These are phyloP conservation scores for Hypomesus transpacificus DNA, from an alignment of 2,113 vertebrate species.

Conservation along the genomic window DNA sequence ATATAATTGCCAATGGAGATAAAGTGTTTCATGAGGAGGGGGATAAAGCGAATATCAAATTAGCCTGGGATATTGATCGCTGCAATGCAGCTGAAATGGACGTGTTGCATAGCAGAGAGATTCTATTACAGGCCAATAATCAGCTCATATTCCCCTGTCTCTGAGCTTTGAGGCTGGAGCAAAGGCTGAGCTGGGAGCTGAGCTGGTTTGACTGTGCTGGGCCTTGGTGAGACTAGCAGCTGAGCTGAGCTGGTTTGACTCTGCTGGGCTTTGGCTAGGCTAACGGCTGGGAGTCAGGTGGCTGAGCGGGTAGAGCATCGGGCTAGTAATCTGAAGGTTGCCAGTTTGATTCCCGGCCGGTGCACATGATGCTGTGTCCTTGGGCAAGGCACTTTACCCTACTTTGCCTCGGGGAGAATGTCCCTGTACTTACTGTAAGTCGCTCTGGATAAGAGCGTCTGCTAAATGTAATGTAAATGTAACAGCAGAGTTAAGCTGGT, in stretches of 20 bases:
- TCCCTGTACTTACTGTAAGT: too few species aligned
- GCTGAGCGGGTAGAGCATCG: too few species aligned
- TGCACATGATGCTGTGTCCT: too few species aligned
- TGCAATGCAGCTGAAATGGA: conserved; percentile 62
- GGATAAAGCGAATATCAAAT: conserved; percentile 72
- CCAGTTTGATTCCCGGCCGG: too few species aligned
- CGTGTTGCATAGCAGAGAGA: conserved; percentile 59
- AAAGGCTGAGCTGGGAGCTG: conserved; percentile 7
- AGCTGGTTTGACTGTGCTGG: background rate
- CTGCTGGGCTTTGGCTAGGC: background rate
- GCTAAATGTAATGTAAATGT: too few species aligned
- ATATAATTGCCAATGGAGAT: conserved; percentile 52
- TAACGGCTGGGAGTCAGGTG: too few species aligned
- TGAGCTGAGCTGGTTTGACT: background rate
- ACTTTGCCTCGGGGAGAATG: too few species aligned
- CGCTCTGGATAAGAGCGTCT: too few species aligned
- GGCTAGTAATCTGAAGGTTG: too few species aligned
- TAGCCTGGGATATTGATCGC: conserved; percentile 63
- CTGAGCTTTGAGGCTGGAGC: background rate
- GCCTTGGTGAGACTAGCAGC: background rate
- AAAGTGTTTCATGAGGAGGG: conserved; percentile 56
- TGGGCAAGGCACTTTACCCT: too few species aligned
- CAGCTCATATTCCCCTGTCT: conserved; percentile 53
- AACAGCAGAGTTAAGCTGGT: background rate
- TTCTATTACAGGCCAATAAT: conserved; percentile 70